Evolutionary conservation across 2,113 vertebrate species (phyloP), one percentile per base, ranked within the genome.

Genomic region (Hippoglossus stenolepis): DNA sequence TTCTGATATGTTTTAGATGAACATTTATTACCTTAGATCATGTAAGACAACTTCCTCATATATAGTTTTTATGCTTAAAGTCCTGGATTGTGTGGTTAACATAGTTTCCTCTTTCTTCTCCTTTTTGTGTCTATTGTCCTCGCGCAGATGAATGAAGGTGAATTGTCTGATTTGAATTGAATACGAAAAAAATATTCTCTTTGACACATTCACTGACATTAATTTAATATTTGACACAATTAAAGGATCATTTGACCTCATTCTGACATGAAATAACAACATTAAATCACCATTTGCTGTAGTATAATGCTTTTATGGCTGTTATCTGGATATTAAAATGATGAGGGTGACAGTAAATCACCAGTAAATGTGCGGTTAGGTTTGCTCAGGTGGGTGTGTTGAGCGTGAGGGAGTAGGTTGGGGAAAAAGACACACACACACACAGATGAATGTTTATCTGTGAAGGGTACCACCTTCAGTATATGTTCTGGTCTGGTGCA

Each of bases 391-490:
- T 45, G 31, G 53, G 70, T 59, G 66, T 60, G 26, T 23, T 58
- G 26, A 38, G 31, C 31, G 31, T 31, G 31, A 31, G 31, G 31
- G 31, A 31, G 31, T 31, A 31, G 31, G 5, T 31, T 40, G 38
- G 11, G 40, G 40, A 3, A 43, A 59, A 38, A 60, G 15, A 59
- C 15, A 62, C 43, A 54, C 57, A 18, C 38, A 57, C 14, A 51
- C 1, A 65, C 15, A 57, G 49, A 45, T 53, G 66, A 14, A 24
- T 76, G 54, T 78, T 49, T 68, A 38, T 77, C 24, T 67, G 60
- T 72, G 35, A 77, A 81, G 65, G 65, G 45, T 75, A 56, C 56
- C n/a, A n/a, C n/a, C n/a, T n/a, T n/a, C n/a, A 82, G 73, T 90
- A 62, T 77, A 62, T 83, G 75, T 91, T 82, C 59, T 79, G 70